Evolutionary conservation across 2,888 invertebrate species (phyloP), one percentile per base, ranked within the genome.

Genomic region (Eupithecia vulgata): DNA sequence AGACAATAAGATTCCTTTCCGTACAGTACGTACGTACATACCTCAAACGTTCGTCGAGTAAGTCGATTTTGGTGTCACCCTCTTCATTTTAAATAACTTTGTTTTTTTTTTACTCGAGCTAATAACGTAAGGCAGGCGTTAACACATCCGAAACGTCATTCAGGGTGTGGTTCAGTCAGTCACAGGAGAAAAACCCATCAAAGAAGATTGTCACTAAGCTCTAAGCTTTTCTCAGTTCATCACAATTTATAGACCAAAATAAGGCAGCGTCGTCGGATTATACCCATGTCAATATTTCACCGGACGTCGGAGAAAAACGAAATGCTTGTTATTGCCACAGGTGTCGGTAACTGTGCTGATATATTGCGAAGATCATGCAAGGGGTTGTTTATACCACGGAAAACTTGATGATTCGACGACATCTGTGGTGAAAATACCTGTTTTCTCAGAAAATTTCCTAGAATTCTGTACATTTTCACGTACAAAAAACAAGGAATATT

Each of bases 271-370:
- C 68, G 42, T 67, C 37, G 67, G 68, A 67, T 72, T 67, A 68
- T 68, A 72, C 72, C 72, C 65, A 34, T 68, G 72, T 68, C 72
- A 72, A 69, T 72, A 73, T 73, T 45, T 73, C 73, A 67, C 64
- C 17, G 72, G 70, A 66, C 72, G 68, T 65, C 35, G 15, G 65
- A 73, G 73, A 67, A 73, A 68, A 73, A 67, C 61, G 73, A 69
- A 67, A 67, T 45, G 61, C 66, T 61, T 67, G 69, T 70, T 72
- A 70, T 73, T 73, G 73, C 21, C 65, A 30, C 73, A 73, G 73
- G 73, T 73, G 73, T 48, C 57, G 37, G 30, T 48, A 67, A 70
- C 66, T 42, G 69, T 42, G 42, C 12, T 70, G 73, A 73, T 67
- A 67, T 67, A 73, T 57, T 48, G 37, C 48, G 37, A 37, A 61